These are phyloP conservation scores for rat (Rattus norvegicus) DNA, from an alignment of 2,113 vertebrate genomes.

Conservation along the genomic window GRCr8 NC_086022.1:36461501-36462000, in stretches of 20 bases:
- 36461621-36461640: background rate
- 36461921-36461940: slow-evolving; percentile 15
- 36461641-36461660: slow-evolving; percentile 54
- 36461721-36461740: slow-evolving; percentile 40
- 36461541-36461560: background rate
- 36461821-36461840: slow-evolving; percentile 13
- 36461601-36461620: background rate
- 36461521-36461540: background rate
- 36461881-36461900: background rate
- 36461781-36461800: slow-evolving; percentile 44
- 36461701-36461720: slow-evolving; percentile 40
- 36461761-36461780: slow-evolving; percentile 53
- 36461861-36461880: background rate
- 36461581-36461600: background rate
- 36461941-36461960: background rate
- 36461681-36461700: slow-evolving; percentile 58
- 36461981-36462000: slow-evolving; percentile 46
- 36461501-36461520: background rate
- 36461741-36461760: slow-evolving; percentile 41
- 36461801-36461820: slow-evolving; percentile 55
- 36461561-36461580: background rate
- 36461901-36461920: background rate
- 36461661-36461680: slow-evolving; percentile 36
- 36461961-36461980: slow-evolving; percentile 20
- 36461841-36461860: background rate